Conservation (phyloP, 1,140 invertebrate species). For the Cydia fagiglandana region DNA sequence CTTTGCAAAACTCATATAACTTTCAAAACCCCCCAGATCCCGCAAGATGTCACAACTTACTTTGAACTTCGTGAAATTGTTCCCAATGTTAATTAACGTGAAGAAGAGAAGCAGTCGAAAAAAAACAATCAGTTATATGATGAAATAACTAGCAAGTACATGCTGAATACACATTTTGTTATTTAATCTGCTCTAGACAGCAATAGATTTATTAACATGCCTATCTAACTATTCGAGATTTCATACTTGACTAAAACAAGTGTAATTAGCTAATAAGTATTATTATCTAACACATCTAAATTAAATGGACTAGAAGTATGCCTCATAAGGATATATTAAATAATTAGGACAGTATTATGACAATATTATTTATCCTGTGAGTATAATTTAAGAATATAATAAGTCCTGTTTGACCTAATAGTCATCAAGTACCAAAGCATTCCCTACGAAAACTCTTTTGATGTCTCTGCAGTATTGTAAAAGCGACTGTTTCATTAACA, state of each 20-base stretch:
- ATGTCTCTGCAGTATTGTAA: too few relatives aligned
- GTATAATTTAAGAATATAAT: background rate
- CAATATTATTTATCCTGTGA: background rate
- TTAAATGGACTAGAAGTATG: conserved; percentile 4
- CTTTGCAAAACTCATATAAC: too few relatives aligned
- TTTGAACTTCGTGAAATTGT: too few relatives aligned
- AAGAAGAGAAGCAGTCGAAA: too few relatives aligned
- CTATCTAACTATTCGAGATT: background rate
- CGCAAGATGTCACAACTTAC: too few relatives aligned
- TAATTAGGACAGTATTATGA: background rate
- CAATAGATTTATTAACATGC: background rate
- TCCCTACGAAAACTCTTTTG: background rate
- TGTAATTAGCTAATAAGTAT: background rate
- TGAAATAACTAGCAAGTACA: background rate
- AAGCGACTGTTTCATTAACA: background rate
- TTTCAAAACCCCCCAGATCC: too few relatives aligned
- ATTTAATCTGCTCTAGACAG: background rate
- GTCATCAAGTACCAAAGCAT: background rate
- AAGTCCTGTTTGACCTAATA: background rate
- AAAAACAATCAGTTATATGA: too few relatives aligned
- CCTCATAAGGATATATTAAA: background rate
- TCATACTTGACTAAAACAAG: background rate
- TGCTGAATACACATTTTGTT: background rate
- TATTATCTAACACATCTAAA: background rate
- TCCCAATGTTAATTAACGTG: too few relatives aligned